Percentiles rank a stretch among this genome's conserved stretches.
phyloP scores from a whole-genome alignment of 2,797 vertebrate genomes.

The Micrastur ruficollis region DNA sequence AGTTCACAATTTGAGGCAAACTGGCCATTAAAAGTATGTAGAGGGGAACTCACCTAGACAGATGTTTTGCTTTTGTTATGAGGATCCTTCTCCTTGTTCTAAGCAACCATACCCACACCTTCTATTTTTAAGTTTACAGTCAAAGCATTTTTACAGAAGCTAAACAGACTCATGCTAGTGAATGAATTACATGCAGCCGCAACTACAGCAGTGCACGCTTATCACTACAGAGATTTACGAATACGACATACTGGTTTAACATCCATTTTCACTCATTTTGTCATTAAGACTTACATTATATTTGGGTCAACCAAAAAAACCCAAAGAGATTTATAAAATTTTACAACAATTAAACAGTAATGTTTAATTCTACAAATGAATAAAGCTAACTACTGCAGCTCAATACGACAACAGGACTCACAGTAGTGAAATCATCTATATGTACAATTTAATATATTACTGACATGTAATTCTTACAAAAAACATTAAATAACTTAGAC shows the following conservation, averaged over 20 bases:
- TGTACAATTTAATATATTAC: constrained; percentile 71
- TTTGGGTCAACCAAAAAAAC: constrained; percentile 94
- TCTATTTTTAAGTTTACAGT: constrained; percentile 22
- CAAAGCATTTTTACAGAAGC: constrained; percentile 35
- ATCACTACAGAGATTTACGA: constrained; percentile 61
- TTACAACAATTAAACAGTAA: constrained; percentile 86
- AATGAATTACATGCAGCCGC: constrained; percentile 51
- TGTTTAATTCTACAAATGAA: constrained; percentile 86
- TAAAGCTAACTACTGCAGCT: constrained; percentile 82
- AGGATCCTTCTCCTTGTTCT: neutral
- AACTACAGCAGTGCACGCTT: constrained; percentile 38
- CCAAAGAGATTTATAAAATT: constrained; percentile 90
- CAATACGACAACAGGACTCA: constrained; percentile 77
- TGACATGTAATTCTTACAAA: constrained; percentile 57
- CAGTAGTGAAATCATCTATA: constrained; percentile 69
- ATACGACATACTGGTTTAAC: constrained; percentile 78
- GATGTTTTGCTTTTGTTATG: neutral
- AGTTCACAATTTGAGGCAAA: neutral
- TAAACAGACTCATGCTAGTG: constrained; percentile 33
- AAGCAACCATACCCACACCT: constrained; percentile 18
- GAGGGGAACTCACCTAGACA: neutral
- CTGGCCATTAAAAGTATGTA: neutral
- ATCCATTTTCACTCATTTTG: constrained; percentile 78
- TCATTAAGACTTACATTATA: constrained; percentile 99
- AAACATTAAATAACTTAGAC: constrained; percentile 46